Conservation (phyloP, 2,888 invertebrate species). For the Homarus gammarus region DNA sequence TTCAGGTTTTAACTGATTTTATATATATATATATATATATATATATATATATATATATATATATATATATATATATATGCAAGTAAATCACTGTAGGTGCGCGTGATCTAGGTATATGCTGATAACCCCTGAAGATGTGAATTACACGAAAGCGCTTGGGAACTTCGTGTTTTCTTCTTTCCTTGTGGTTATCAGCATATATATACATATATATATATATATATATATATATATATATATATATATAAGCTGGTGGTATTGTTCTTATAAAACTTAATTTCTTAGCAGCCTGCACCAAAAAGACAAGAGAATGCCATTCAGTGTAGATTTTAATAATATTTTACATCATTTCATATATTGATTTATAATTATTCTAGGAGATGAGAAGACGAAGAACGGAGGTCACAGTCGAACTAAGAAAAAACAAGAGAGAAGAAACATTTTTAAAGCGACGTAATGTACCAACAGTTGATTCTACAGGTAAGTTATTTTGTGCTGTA, state of each 20-base stretch:
- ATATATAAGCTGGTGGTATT: no score
- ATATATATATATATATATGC: not conserved
- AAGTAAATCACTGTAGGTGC: not conserved
- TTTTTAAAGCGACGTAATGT: conserved; percentile 81
- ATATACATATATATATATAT: conserved; percentile 19
- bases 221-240: no score
- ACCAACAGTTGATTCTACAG: conserved; percentile 87
- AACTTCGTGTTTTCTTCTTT: no score
- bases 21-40: conserved; percentile 19
- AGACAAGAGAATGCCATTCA: no score
- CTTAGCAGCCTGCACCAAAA: no score
- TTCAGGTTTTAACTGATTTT: not conserved
- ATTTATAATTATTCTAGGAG: conserved; percentile 84
- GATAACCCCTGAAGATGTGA: no score
- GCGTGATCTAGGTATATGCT: no score
- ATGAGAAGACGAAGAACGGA: conserved; percentile 98
- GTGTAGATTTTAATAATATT: not conserved
- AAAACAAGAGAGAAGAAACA: conserved; percentile 98
- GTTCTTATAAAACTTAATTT: no score
- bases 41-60: not conserved
- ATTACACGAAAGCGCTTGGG: no score
- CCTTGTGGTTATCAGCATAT: no score
- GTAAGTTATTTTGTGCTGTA: conserved; percentile 78
- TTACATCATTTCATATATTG: not conserved
- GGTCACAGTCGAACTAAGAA: conserved; percentile 96